phyloP scores from a whole-genome alignment of 2,797 vertebrate genomes.

The Salarias fasciatus region DNA sequence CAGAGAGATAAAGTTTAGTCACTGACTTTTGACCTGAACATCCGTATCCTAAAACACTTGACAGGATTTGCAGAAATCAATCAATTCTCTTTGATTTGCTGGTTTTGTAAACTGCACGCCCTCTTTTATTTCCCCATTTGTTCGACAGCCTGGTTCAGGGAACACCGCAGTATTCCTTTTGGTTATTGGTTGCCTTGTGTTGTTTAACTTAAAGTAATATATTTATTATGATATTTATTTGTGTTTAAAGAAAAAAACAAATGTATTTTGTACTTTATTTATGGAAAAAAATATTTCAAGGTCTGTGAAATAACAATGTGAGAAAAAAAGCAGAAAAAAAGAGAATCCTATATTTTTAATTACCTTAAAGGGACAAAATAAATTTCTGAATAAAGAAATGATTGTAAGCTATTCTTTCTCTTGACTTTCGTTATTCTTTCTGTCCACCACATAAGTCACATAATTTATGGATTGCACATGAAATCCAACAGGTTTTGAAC shows the following conservation, averaged over 20 bases:
- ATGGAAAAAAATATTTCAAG: conserved; percentile 76
- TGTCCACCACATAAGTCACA: too few species aligned
- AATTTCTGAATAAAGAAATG: conserved; percentile 74
- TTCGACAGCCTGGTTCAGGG: conserved; percentile 82
- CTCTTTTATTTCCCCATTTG: conserved; percentile 45
- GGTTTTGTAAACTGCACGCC: conserved; percentile 54
- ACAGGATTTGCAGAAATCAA: conserved; percentile 12
- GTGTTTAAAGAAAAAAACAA: conserved; percentile 77
- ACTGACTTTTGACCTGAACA: conserved; percentile 27
- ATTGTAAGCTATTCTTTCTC: conserved; percentile 11
- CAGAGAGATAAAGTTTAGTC: conserved; percentile 20
- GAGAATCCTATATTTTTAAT: conserved; percentile 83
- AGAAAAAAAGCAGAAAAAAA: conserved; percentile 60
- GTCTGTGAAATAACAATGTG: conserved; percentile 77
- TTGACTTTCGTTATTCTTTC: too few species aligned
- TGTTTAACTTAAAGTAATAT: conserved; percentile 84
- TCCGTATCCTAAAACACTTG: conserved; percentile 36
- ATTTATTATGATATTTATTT: conserved; percentile 90
- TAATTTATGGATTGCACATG: too few species aligned
- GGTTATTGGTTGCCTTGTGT: conserved; percentile 77
- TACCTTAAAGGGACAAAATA: conserved; percentile 76
- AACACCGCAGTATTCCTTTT: conserved; percentile 84
- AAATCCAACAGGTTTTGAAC: not conserved
- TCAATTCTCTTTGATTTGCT: conserved; percentile 46
- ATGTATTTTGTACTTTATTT: conserved; percentile 89